These are phyloP conservation scores for Aromia moschata DNA, from an alignment of 2,888 invertebrate species.

Conservation along the genomic window DNA sequence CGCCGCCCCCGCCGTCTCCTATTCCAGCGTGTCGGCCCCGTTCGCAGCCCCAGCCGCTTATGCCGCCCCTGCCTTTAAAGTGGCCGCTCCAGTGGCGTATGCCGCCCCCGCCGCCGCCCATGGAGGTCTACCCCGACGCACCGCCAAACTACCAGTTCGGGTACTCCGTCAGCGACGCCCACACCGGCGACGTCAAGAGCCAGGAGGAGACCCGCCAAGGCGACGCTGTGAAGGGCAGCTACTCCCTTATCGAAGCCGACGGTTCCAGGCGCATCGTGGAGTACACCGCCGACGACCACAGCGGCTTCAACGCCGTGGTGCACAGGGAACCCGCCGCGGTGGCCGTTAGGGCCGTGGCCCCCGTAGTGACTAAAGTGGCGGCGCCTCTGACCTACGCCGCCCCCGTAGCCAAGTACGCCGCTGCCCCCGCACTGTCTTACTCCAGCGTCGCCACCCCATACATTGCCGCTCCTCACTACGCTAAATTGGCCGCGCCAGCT, in stretches of 20 bases:
- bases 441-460: conserved; percentile 9
- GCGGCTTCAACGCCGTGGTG: conserved; percentile 66
- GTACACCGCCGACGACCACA: conserved; percentile 65
- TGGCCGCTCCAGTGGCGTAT: conserved; percentile 40
- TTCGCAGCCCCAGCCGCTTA: conserved; percentile 35
- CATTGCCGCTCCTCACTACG: background rate
- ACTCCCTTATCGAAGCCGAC: conserved; percentile 65
- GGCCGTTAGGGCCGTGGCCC: conserved; percentile 57
- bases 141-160: conserved; percentile 40
- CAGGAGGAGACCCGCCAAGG: conserved; percentile 71
- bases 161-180: conserved; percentile 42
- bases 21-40: conserved; percentile 60
- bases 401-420: conserved; percentile 38
- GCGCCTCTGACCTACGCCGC: conserved; percentile 54
- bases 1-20: conserved; percentile 58
- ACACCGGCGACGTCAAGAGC: conserved; percentile 65
- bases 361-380: conserved; percentile 60
- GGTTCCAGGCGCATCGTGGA: conserved; percentile 65
- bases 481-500: background rate
- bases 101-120: conserved; percentile 59
- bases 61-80: conserved; percentile 36
- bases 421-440: conserved; percentile 23
- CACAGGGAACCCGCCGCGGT: conserved; percentile 60
- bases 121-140: conserved; percentile 61
- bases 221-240: conserved; percentile 62